Conservation (phyloP, 2,888 invertebrate species). For the Seira ritae region DNA sequence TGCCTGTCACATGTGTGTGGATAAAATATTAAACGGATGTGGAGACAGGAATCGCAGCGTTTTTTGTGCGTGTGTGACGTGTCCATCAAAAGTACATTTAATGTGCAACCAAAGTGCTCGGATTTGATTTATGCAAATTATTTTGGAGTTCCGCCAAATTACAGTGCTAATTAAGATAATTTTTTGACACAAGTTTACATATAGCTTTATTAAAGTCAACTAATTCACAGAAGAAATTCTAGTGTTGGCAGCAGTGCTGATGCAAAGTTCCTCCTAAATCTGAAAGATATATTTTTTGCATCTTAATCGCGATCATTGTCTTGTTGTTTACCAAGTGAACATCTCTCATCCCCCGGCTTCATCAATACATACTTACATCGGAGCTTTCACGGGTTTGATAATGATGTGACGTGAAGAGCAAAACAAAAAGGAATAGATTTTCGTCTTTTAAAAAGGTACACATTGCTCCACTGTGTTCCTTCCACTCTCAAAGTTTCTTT, state of each 20-base stretch:
- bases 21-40: conserved; percentile 11
- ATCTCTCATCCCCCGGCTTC: not conserved
- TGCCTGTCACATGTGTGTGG: not conserved
- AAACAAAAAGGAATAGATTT: not conserved
- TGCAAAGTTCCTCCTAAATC: no score
- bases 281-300: no score
- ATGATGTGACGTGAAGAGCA: conserved; percentile 14
- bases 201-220: no score
- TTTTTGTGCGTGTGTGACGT: not conserved
- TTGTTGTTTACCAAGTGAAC: no score
- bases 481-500: not conserved
- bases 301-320: no score
- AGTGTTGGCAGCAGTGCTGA: no score
- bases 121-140: no score
- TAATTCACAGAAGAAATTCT: no score
- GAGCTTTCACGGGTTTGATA: not conserved
- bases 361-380: not conserved
- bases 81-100: not conserved
- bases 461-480: not conserved
- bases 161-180: no score
- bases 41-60: not conserved
- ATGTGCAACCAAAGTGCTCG: no score
- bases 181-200: no score
- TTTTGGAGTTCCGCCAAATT: no score
- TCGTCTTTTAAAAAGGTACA: not conserved